Base-by-base conservation (phyloP, 2,113 vertebrate genomes). In the Osmerus eperlanus region DNA sequence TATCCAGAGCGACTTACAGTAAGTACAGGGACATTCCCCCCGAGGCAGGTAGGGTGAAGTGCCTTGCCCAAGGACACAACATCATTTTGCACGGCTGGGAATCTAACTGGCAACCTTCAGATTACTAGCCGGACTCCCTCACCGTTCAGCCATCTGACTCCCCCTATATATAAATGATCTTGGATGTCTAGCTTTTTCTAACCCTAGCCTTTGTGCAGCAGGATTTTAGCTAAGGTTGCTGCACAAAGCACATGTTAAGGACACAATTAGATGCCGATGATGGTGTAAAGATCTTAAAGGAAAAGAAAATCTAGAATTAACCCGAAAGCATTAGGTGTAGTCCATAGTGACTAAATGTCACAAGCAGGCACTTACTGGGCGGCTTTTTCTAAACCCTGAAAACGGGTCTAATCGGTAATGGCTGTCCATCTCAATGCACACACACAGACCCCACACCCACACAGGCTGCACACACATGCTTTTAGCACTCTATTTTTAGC, bases 401-500 rank as follows among this genome's bases (percentile, higher is more conserved):
- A 60, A 36, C 36, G 58, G 23, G 28, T 21, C 11, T 58, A 60
- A 75, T 78, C 16, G 1, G 13, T 59, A 51, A 55, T 5, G 21
- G 56, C 15, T 15, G 4, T 60, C 6, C 8, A 15, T 59, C 58
- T 61, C 16, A 67, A 16, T 60, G 63, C 63, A 73, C 71, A 59
- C 55, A 59, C 41, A 47, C 9, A 68, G 70, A 12, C 41, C 41
- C 23, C 11, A 16, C 51, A 11, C 36, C 0, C 41, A 47, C 41
- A 47, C 7, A 36, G 32, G 1, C 41, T 47, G 41, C 41, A 58
- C 65, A 36, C 70, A 77, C 66, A 6, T 4, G 71, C 64, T 62
- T 64, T 71, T 28, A 76, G 53, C 18, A 15, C 25, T 67, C 53
- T 71, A 73, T 65, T 77, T 84, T 83, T 76, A 79, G 28, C 68